phyloP scores from a whole-genome alignment of 2,113 vertebrate species.

The Reinhardtius hippoglossoides region DNA sequence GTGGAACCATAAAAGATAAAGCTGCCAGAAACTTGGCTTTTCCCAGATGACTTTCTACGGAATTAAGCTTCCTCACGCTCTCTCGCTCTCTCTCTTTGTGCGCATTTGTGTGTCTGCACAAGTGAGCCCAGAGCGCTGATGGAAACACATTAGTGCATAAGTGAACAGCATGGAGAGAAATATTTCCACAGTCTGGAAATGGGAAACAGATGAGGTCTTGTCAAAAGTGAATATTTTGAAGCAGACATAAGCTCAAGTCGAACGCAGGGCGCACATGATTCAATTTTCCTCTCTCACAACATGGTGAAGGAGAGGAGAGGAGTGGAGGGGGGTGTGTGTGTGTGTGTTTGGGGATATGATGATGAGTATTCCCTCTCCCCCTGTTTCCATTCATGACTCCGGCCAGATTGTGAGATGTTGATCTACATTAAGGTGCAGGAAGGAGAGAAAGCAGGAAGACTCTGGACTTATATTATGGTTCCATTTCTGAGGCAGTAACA shows the following conservation, averaged over 20 bases:
- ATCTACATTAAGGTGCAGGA: background rate
- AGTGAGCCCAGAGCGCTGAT: slow-evolving; percentile 26
- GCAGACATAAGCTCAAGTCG: slow-evolving; percentile 49
- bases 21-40: slow-evolving; percentile 44
- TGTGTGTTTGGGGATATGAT: slow-evolving; percentile 2
- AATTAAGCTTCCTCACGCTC: slow-evolving; percentile 7
- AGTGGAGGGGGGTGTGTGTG: background rate
- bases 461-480: background rate
- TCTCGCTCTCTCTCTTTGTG: background rate
- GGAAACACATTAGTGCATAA: slow-evolving; percentile 66
- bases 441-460: background rate
- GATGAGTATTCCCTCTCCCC: slow-evolving; percentile 1
- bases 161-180: slow-evolving; percentile 47
- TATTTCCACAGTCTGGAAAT: slow-evolving; percentile 66
- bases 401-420: background rate
- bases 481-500: background rate
- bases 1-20: slow-evolving; percentile 37
- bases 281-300: slow-evolving; percentile 39
- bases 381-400: slow-evolving; percentile 1
- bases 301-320: slow-evolving; percentile 28
- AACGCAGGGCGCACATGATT: slow-evolving; percentile 29
- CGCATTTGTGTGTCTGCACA: background rate
- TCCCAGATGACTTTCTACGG: slow-evolving; percentile 48
- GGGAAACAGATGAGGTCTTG: slow-evolving; percentile 64
- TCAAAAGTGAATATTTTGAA: slow-evolving; percentile 51